Percentiles rank a stretch among this genome's conserved stretches.
phyloP scores from a whole-genome alignment of 1,140 invertebrate species.

The Ectropis grisescens region DNA sequence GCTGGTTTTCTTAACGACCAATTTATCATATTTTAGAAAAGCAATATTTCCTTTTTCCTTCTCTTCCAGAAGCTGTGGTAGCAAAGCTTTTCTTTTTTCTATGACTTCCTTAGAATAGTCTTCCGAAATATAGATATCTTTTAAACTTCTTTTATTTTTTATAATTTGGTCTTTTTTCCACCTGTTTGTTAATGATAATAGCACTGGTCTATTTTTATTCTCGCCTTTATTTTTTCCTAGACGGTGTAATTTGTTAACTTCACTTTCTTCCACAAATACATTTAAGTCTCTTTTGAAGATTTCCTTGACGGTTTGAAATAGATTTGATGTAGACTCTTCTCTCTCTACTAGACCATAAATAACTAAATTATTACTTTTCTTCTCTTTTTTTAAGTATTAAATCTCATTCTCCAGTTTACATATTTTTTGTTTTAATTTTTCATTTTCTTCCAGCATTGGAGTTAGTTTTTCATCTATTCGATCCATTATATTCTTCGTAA shows the following conservation, averaged over 20 bases:
- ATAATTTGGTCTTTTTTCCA: neutral
- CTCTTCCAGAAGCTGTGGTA: neutral
- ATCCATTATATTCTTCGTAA: conserved; percentile 17
- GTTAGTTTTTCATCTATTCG: conserved; percentile 12
- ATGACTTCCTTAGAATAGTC: neutral
- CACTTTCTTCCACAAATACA: conserved; percentile 6
- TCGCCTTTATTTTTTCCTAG: conserved; percentile 7
- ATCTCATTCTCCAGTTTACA: conserved; percentile 6
- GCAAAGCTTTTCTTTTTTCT: neutral
- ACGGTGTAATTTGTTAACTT: conserved; percentile 9
- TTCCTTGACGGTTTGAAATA: conserved; percentile 7
- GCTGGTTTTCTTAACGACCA: conserved; percentile 18
- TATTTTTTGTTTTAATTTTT: conserved; percentile 12
- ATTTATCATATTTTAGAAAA: conserved; percentile 19
- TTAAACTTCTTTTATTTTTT: neutral
- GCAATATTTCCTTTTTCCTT: neutral
- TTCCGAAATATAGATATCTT: neutral
- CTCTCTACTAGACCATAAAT: conserved; percentile 10
- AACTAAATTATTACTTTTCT: conserved; percentile 13
- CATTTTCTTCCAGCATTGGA: conserved; percentile 8
- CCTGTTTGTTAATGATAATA: neutral
- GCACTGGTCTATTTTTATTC: neutral
- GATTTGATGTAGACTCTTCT: conserved; percentile 7
- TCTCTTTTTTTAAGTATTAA: conserved; percentile 9
- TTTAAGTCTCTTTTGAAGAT: conserved; percentile 10